Base-by-base conservation (phyloP, 2,888 invertebrate genomes). In the Drosophila seclusa region DNA sequence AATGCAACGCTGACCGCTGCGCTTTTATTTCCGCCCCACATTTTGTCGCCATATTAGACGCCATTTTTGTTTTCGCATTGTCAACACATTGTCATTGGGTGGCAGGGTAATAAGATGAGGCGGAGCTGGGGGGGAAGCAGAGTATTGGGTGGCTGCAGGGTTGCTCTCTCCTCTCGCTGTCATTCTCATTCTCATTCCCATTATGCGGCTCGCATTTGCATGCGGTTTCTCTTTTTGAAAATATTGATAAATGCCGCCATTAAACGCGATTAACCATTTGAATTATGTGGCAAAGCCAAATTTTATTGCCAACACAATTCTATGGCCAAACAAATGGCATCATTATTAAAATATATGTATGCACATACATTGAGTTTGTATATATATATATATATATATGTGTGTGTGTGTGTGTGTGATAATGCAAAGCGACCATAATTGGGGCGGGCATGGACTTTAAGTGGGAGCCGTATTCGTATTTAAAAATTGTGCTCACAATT, bases 231-330 rank as follows among this genome's bases (percentile, higher is more conserved):
- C 59, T 61, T 65, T 65, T 67, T 55, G 55, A 68, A 89, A 85
- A 87, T 85, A 85, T 85, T 85, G 85, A 85, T 85, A 85, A 89
- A 85, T 85, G 85, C 84, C 85, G 80, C 85, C 85, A 85, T 91
- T 91, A 91, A 91, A 91, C 89, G 85, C 90, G 91, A 92, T 91
- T 92, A 92, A 91, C 90, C 82, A 86, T 90, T 91, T 91, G 91
- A 91, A 91, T 92, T 91, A 91, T 91, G 90, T 82, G 82, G 76
- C 90, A 88, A 89, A 87, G 90, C 87, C 87, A 89, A 87, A 87
- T 87, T 87, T 87, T 89, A 87, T 87, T 86, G 89, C 87, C 89
- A 76, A 75, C 79, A 84, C 82, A 73, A 81, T 87, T 89, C 84
- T 89, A 89, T 87, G 82, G 69, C 77, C 81, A 77, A 90, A 90